phyloP scores from a whole-genome alignment of 1,140 invertebrate species.

The Plodia interpunctella region DNA sequence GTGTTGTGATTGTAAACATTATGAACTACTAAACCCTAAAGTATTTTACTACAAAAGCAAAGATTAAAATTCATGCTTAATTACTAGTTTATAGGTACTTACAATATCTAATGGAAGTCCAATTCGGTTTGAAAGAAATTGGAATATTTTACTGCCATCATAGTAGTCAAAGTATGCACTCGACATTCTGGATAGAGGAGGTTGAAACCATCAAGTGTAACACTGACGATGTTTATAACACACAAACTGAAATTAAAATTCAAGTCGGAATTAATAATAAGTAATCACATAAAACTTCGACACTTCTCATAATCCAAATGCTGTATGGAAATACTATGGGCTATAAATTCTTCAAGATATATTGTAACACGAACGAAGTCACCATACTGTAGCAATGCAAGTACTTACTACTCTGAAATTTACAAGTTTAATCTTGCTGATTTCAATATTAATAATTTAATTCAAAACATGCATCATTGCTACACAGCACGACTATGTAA shows the following conservation, averaged over 20 bases:
- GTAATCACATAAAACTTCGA: neutral
- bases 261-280: too few species aligned
- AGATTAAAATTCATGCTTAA: neutral
- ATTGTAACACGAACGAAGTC: too few species aligned
- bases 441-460: too few species aligned
- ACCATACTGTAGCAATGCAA: too few species aligned
- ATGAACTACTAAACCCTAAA: neutral
- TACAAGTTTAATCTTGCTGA: too few species aligned
- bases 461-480: neutral
- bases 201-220: neutral
- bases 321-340: too few species aligned
- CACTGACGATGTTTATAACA: too few species aligned
- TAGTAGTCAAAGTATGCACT: constrained; percentile 57
- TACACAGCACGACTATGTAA: neutral
- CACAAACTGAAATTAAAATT: too few species aligned
- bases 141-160: constrained; percentile 64
- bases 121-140: constrained; percentile 50
- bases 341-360: too few species aligned
- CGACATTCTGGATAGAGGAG: constrained; percentile 30
- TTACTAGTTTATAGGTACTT: constrained; percentile 34
- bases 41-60: neutral
- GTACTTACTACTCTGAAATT: too few species aligned
- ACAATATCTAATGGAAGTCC: constrained; percentile 67
- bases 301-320: too few species aligned
- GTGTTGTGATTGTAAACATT: too few species aligned